Evolutionary conservation across 2,888 invertebrate genomes (phyloP).

Genomic region (Oxytorus armatus): DNA sequence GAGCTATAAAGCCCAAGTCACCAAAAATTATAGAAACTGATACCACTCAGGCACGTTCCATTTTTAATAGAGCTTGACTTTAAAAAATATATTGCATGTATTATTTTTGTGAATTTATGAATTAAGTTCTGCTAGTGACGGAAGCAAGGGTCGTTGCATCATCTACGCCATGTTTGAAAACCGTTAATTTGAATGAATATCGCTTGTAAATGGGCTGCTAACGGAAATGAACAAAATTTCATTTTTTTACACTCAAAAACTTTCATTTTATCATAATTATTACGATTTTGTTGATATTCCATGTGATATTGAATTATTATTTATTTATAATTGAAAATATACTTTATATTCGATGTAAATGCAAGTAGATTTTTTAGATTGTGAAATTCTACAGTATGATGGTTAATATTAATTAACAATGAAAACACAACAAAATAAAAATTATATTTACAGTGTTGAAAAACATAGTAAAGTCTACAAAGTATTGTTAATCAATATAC

Average conservation of each 20-base stretch:
- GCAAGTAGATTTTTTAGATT: too few species aligned
- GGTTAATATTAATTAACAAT: too few species aligned
- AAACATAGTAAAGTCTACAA: too few species aligned
- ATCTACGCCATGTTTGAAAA: slow-evolving; percentile 6
- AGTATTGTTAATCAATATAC: not conserved
- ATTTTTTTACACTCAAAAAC: not conserved
- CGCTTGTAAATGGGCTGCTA: not conserved
- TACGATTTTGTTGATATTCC: too few species aligned
- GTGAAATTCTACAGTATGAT: too few species aligned
- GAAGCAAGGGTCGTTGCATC: not conserved
- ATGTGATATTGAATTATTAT: too few species aligned
- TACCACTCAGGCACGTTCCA: slow-evolving; percentile 73
- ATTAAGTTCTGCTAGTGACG: not conserved
- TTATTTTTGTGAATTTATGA: not conserved
- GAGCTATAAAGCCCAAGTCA: slow-evolving; percentile 86
- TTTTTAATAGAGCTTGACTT: not conserved
- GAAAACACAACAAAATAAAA: too few species aligned
- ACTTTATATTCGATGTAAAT: too few species aligned
- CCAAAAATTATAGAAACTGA: slow-evolving; percentile 67
- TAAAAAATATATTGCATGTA: too few species aligned
- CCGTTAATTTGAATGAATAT: not conserved
- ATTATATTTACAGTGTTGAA: too few species aligned
- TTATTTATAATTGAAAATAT: too few species aligned
- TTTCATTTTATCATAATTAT: too few species aligned
- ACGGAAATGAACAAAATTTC: not conserved